phyloP scores from a whole-genome alignment of 2,113 vertebrate genomes.

The Trichechus manatus region DNA sequence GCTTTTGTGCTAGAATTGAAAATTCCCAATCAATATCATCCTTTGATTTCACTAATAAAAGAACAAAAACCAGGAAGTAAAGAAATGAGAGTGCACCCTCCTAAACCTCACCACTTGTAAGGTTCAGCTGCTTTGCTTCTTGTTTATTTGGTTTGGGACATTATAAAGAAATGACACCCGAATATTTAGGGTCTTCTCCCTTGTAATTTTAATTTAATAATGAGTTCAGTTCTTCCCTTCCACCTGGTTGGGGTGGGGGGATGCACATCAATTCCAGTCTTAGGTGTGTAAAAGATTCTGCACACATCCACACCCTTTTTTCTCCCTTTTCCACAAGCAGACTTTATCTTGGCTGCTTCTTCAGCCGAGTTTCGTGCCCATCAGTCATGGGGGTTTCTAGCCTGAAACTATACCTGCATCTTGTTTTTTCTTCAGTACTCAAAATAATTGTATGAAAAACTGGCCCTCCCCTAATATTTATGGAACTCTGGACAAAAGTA shows the following conservation, averaged over 20 bases:
- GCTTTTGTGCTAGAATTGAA: conserved; percentile 82
- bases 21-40: conserved; percentile 83
- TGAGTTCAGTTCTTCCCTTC: neutral
- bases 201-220: neutral
- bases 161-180: conserved; percentile 40
- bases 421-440: neutral
- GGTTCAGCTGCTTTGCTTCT: conserved; percentile 51
- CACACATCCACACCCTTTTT: neutral
- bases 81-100: conserved; percentile 30
- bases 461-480: neutral
- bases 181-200: neutral
- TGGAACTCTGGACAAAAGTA: neutral
- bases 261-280: neutral
- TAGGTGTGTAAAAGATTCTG: neutral
- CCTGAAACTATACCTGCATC: neutral
- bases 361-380: neutral
- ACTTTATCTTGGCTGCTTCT: neutral
- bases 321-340: neutral
- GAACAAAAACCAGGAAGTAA: conserved; percentile 71
- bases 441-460: neutral
- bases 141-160: conserved; percentile 57
- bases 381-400: neutral
- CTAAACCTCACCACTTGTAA: neutral
- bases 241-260: neutral
- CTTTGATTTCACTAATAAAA: conserved; percentile 84